Conservation (phyloP, 1,140 invertebrate species). For the Drosophila lacertosa region DNA sequence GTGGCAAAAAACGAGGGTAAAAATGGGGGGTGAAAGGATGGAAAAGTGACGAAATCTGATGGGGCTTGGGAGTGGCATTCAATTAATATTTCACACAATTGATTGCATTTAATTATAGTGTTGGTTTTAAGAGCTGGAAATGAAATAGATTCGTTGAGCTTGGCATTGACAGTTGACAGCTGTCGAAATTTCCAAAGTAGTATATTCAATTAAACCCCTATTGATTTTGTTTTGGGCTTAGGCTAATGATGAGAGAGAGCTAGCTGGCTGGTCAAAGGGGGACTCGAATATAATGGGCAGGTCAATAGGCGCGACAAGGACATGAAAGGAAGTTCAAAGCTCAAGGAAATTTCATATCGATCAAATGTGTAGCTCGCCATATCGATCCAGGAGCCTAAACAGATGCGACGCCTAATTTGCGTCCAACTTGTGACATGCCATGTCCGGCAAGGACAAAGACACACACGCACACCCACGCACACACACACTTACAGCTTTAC, state of each 20-base stretch:
- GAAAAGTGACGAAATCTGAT: too few relatives aligned
- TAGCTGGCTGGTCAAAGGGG: background rate
- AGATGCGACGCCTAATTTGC: conserved; percentile 70
- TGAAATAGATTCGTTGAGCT: conserved; percentile 23
- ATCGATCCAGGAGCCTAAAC: conserved; percentile 59
- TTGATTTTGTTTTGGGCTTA: conserved; percentile 25
- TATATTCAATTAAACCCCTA: conserved; percentile 62
- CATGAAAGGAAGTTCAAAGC: conserved; percentile 49
- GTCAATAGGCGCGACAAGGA: conserved; percentile 61
- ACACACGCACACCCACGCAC: conserved; percentile 32
- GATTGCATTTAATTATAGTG: conserved; percentile 58
- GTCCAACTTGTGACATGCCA: conserved; percentile 54
- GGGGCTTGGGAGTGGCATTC: conserved; percentile 18
- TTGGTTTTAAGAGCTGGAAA: conserved; percentile 29
- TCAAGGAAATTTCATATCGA: conserved; percentile 69
- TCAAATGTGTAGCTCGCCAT: conserved; percentile 65
- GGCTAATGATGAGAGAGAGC: background rate
- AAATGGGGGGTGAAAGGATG: conserved; percentile 5
- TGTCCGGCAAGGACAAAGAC: conserved; percentile 56
- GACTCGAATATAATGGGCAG: background rate
- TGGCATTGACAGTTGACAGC: conserved; percentile 56
- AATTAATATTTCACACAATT: conserved; percentile 75
- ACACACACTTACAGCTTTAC: background rate
- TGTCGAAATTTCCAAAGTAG: conserved; percentile 63
- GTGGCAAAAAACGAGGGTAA: background rate